Conservation (phyloP, 2,888 invertebrate genomes). For the Gymnocheta viridis region DNA sequence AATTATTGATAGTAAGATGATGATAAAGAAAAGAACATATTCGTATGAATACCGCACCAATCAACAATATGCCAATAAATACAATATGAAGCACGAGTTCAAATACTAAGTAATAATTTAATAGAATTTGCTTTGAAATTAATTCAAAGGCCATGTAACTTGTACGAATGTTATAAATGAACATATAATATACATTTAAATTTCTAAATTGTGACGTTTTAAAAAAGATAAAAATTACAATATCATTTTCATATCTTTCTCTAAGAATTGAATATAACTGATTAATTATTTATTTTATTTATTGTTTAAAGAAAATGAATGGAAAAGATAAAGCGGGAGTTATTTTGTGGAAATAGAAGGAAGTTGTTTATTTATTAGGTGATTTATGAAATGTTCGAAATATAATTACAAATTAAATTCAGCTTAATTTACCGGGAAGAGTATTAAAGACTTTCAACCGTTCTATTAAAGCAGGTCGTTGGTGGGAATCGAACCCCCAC, state of each 20-base stretch:
- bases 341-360: too few relatives aligned
- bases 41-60: background rate
- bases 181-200: background rate
- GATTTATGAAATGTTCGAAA: too few relatives aligned
- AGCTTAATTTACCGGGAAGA: too few relatives aligned
- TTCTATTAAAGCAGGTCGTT: too few relatives aligned
- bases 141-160: background rate
- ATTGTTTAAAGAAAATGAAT: too few relatives aligned
- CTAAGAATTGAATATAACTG: background rate
- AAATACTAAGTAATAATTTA: background rate
- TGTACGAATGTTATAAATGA: background rate
- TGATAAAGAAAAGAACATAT: conserved; percentile 42
- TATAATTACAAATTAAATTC: too few relatives aligned
- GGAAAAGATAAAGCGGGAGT: too few relatives aligned
- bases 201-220: background rate
- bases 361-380: too few relatives aligned
- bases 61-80: background rate
- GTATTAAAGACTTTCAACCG: too few relatives aligned
- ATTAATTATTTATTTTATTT: too few relatives aligned
- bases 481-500: too few relatives aligned
- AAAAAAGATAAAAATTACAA: background rate
- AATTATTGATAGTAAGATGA: conserved; percentile 50
- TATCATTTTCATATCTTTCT: background rate
- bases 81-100: background rate
- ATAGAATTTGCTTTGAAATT: background rate